Evolutionary conservation across 2,888 invertebrate genomes (phyloP), one percentile per base, ranked within the genome.

Genomic region (Eremobia ochroleuca): DNA sequence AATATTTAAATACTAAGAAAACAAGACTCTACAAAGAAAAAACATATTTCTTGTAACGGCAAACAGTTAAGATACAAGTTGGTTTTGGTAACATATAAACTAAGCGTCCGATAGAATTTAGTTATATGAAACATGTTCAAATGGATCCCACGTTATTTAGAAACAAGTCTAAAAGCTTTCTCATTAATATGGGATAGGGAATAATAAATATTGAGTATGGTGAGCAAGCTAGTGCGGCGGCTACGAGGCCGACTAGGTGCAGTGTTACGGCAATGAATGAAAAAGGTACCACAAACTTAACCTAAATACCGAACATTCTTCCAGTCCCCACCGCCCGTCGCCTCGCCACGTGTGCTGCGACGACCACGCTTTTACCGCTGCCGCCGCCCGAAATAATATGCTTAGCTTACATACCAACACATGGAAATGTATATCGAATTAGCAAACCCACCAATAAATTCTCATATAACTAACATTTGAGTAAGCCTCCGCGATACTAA

Each of bases 281-380:
- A 96, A 90, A 95, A 95, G 94, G 95, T 95, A 95, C 95, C 95
- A 95, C 94, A 94, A 95, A 95, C 94, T 94, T 95, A 96, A 97
- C 97, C 97, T 95, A 96, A 96, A 97, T 97, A 96, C 97, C 96
- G 87, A 90, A 91, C 95, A 96, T 97, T 96, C 96, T 94, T 95
- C 92, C 89, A 94, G 94, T 92, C 93, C 91, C 92, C 93, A 92
- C 90, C 92, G 92, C 91, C 92, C 93, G 92, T 89, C 93, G 92
- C 89, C 89, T 91, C 92, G 93, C 93, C 95, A 95, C 95, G 96
- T 95, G 95, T 94, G 94, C 93, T 90, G 88, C 92, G 91, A 93
- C 92, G 91, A 93, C 92, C 94, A 93, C 92, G 94, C 94, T 94
- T 95, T 94, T 95, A 94, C 94, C 94, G 94, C 93, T 89, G 94